Conservation (phyloP, 2,888 invertebrate species). For the Tryphoninae sp. region DNA sequence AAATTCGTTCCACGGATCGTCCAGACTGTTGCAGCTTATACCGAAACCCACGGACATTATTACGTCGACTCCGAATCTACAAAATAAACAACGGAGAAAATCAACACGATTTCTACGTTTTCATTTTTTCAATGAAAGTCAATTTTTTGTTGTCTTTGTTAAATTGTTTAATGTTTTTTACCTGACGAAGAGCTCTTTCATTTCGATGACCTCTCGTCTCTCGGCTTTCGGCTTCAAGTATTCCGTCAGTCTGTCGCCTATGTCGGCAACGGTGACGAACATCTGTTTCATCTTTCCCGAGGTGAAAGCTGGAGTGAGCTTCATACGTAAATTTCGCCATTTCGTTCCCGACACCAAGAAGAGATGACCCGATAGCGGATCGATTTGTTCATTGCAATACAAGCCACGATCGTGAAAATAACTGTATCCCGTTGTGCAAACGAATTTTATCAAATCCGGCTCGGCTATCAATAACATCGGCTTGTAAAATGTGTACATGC, state of each 20-base stretch:
- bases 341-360: slow-evolving; percentile 74
- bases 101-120: background rate
- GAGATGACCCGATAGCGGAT: slow-evolving; percentile 75
- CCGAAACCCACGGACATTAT: slow-evolving; percentile 77
- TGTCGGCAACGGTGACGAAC: slow-evolving; percentile 73
- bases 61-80: slow-evolving; percentile 72
- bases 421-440: slow-evolving; percentile 77
- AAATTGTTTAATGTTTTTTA: slow-evolving; percentile 40
- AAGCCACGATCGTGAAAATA: slow-evolving; percentile 78
- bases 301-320: slow-evolving; percentile 80
- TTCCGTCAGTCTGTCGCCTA: slow-evolving; percentile 67
- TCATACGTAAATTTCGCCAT: slow-evolving; percentile 78
- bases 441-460: slow-evolving; percentile 74
- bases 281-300: slow-evolving; percentile 79
- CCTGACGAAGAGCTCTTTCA: slow-evolving; percentile 72
- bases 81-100: too few species aligned
- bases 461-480: slow-evolving; percentile 75
- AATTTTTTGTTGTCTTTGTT: background rate
- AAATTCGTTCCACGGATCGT: slow-evolving; percentile 73
- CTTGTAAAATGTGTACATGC: slow-evolving; percentile 72
- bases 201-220: slow-evolving; percentile 53
- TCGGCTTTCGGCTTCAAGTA: slow-evolving; percentile 58
- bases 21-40: slow-evolving; percentile 71
- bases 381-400: slow-evolving; percentile 73
- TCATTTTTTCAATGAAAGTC: background rate